Base-by-base conservation (phyloP, 2,797 vertebrate species). In the Lepidocolaptes lacrymiger region DNA sequence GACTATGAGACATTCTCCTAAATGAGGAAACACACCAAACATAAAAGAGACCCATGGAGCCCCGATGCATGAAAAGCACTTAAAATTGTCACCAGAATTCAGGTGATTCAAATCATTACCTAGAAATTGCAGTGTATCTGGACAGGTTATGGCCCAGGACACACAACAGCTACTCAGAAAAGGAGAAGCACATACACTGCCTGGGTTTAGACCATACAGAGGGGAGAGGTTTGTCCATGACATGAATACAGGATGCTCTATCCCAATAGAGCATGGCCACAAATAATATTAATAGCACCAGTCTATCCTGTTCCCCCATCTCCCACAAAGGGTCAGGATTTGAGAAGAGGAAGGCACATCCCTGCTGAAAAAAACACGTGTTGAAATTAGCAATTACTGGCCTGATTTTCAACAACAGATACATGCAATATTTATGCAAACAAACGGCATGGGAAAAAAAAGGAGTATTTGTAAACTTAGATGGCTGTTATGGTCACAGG, bases 221-320 rank as follows among this genome's bases (percentile, higher is more conserved):
- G 16, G 32, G 14, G 17, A 72, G 20, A 76, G 13, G 23, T 58
- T 86, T 78, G 43, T n/a, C 71, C 37, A 6, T 11, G 26, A 37
- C 10, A 56, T 3, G 6, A 49, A 6, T 5, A 23, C 18, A 1
- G 1, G 52, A 27, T 59, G 52, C 18, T 41, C 54, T 36, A 36
- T 9, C 3, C 17, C 17, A 27, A 20, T 0, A 55, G 12, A 58
- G 10, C 18, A 68, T 0, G 2, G 66, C 10, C 43, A 22, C 34
- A 85, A 83, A n/a, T 41, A 27, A 48, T 41, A 12, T 4, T 28
- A 11, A 30, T 32, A 62, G 46, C 28, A 81, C 5, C 16, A 51
- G n/a, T 32, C 51, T 39, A 44, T 17, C 26, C 43, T 14, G 11
- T 43, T 73, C 6, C 4, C n/a, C 11, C 7, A 7, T 46, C 72